Base-by-base conservation (phyloP, 1,140 invertebrate genomes). In the Lamellibrachia luymesi region DNA sequence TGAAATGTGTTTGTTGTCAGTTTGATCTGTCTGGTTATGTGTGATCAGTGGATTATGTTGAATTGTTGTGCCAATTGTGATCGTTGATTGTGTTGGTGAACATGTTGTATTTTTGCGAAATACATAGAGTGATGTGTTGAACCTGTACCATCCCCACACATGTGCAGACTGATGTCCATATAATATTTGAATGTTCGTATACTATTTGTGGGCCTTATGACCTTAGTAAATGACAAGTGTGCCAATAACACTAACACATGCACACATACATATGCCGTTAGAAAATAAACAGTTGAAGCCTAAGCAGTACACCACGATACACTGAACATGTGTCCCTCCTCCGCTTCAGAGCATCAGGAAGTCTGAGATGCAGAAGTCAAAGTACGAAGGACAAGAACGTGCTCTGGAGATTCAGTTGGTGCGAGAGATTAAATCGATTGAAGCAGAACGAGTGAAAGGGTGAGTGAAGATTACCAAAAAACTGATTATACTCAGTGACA, bases 331-430 rank as follows among this genome's bases (percentile, higher is more conserved):
- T 80, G 64, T 80, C 2, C 6, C 2, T 80, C 0, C 90, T 38
- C 64, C 56, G 52, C 94, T 93, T 90, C 93, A 96, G 95, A 95
- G 94, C 94, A 94, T 96, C 52, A 92, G 94, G 13, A 94, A 94
- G 51, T 95, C 94, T 94, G 95, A 96, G 92, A 94, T 94, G 50
- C 94, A 95, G 51, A 95, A 94, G 93, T 94, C 94, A 4, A 95
- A 95, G 92, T 92, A 95, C 52, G 95, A 96, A 93, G 95, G 94
- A 64, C 94, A 96, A 90, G 95, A 96, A 91, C 94, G 94, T 64
- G 93, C 93, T 10, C 92, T 96, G 10, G 94, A 51, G 89, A 91
- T 93, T 17, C 94, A 95, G 52, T 90, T 95, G 51, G 92, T 94
- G 51, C 94, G 95, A 90, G 94, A 96, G 93, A 93, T 95, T 0